Conservation (phyloP, 1,140 invertebrate genomes). For the Anastrepha obliqua region DNA sequence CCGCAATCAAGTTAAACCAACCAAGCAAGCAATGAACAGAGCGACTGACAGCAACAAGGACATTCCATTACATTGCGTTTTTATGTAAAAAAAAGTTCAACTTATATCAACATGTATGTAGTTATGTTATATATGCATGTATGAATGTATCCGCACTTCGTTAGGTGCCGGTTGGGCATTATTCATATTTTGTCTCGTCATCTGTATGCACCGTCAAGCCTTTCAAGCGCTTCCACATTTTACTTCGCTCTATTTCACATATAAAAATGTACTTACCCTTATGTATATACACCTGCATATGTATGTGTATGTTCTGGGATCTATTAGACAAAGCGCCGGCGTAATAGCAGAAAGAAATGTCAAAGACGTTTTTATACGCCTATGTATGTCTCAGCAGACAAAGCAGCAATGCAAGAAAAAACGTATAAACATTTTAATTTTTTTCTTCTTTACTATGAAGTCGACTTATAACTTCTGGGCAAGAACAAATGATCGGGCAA, state of each 20-base stretch:
- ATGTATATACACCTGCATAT: too few relatives aligned
- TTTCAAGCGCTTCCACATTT: not conserved
- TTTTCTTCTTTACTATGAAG: too few relatives aligned
- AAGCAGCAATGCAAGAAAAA: not conserved
- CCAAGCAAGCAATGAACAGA: not conserved
- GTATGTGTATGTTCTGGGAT: not conserved
- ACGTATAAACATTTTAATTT: too few relatives aligned
- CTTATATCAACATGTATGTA: not conserved
- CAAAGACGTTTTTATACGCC: constrained; percentile 20
- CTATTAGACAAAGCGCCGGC: not conserved
- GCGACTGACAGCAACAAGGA: constrained; percentile 33
- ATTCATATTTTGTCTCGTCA: constrained; percentile 44
- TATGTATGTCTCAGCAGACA: not conserved
- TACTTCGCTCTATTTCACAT: not conserved
- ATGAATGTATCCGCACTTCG: not conserved
- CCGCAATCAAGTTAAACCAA: constrained; percentile 41
- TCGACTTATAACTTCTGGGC: too few relatives aligned
- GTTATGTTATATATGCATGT: not conserved
- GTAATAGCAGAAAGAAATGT: constrained; percentile 29
- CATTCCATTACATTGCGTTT: constrained; percentile 6
- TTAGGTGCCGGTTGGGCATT: not conserved
- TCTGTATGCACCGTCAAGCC: constrained; percentile 3
- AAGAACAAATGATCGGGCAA: too few relatives aligned
- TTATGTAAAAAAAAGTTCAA: not conserved
- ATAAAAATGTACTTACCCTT: not conserved